Evolutionary conservation across 2,888 invertebrate genomes (phyloP).

Genomic region (Netelia melanura): DNA sequence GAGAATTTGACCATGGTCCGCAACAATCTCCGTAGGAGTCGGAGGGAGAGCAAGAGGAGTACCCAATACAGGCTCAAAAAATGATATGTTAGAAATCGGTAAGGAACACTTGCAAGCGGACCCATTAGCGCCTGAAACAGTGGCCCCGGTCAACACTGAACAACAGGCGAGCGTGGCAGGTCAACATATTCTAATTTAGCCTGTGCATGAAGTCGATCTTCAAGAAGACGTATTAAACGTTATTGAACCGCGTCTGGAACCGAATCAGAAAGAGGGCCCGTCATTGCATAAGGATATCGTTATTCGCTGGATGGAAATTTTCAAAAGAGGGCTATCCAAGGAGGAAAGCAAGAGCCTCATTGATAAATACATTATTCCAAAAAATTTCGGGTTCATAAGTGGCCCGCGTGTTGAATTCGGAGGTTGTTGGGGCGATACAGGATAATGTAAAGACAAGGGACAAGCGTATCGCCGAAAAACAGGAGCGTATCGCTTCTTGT

Average conservation of each 20-base stretch:
- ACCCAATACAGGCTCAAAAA: slow-evolving; percentile 10
- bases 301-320: slow-evolving; percentile 54
- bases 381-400: slow-evolving; percentile 47
- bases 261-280: slow-evolving; percentile 14
- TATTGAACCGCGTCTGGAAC: slow-evolving; percentile 41
- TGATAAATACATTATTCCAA: slow-evolving; percentile 57
- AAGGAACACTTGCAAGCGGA: neutral
- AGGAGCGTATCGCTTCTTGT: slow-evolving; percentile 55
- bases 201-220: slow-evolving; percentile 50
- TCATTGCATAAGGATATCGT: slow-evolving; percentile 50
- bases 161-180: slow-evolving; percentile 2
- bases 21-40: slow-evolving; percentile 25
- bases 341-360: slow-evolving; percentile 39
- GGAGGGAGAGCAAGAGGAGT: slow-evolving; percentile 15
- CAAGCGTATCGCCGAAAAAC: slow-evolving; percentile 60
- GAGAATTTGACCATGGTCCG: neutral
- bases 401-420: slow-evolving; percentile 51
- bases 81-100: neutral
- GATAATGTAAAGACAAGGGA: slow-evolving; percentile 47
- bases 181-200: neutral
- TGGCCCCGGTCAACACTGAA: slow-evolving; percentile 1
- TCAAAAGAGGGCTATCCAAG: slow-evolving; percentile 51
- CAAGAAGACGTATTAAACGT: slow-evolving; percentile 45
- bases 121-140: slow-evolving; percentile 2
- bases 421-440: slow-evolving; percentile 50